phyloP scores from a whole-genome alignment of 1,140 invertebrate genomes.

The Zaprionus capensis region DNA sequence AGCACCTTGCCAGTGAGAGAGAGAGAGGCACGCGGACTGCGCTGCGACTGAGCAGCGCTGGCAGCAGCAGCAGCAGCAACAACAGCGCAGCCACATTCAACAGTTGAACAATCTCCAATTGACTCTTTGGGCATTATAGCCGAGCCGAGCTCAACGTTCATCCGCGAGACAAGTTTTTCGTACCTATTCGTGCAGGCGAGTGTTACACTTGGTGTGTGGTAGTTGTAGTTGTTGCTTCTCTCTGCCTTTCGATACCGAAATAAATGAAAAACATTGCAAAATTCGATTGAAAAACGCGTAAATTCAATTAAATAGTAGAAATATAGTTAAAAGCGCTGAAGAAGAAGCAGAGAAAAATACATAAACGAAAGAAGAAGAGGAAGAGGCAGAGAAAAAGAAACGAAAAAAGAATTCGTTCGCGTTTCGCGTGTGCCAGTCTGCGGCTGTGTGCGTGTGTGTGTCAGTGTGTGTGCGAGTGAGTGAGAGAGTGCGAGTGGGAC shows the following conservation, averaged over 20 bases:
- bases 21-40: constrained; percentile 7
- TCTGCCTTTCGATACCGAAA: neutral
- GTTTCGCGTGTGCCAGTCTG: constrained; percentile 36
- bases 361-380: neutral
- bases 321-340: neutral
- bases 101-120: constrained; percentile 83
- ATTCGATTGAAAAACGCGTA: neutral
- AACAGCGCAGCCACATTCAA: constrained; percentile 64
- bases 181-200: constrained; percentile 64
- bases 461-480: constrained; percentile 22
- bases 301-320: neutral
- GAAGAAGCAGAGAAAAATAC: constrained; percentile 17
- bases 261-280: neutral
- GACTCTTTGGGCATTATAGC: constrained; percentile 82
- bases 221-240: constrained; percentile 40
- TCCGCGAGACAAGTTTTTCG: constrained; percentile 79
- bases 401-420: constrained; percentile 49
- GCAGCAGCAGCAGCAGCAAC: constrained; percentile 34
- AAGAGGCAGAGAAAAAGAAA: constrained; percentile 16
- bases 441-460: constrained; percentile 29
- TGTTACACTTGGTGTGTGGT: constrained; percentile 46
- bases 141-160: constrained; percentile 65
- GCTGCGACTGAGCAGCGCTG: neutral
- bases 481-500: constrained; percentile 25
- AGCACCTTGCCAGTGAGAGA: neutral